phyloP scores from a whole-genome alignment of 2,888 invertebrate species.

The Drosophila anomalata region DNA sequence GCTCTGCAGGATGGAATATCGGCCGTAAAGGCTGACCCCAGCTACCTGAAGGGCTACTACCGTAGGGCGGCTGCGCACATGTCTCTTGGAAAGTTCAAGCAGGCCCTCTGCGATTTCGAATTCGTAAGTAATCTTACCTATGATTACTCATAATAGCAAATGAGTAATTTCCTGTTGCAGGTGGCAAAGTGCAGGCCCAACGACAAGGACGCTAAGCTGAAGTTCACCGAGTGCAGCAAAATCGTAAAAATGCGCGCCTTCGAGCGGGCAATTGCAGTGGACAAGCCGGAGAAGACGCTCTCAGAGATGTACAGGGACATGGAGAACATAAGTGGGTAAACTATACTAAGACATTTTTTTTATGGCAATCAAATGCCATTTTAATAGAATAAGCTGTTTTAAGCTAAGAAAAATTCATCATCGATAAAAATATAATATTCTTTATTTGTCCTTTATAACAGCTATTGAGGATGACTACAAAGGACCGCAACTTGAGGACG shows the following conservation, averaged over 20 bases:
- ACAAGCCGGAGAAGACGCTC: conserved; percentile 93
- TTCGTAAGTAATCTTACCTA: conserved; percentile 87
- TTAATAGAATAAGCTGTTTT: no score
- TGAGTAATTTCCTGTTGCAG: conserved; percentile 83
- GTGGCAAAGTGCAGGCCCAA: conserved; percentile 96
- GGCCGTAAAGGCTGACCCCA: conserved; percentile 94
- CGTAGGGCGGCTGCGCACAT: conserved; percentile 98
- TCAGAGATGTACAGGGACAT: conserved; percentile 93
- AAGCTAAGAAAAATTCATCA: no score
- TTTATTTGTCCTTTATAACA: conserved; percentile 81
- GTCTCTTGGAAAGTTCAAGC: conserved; percentile 98
- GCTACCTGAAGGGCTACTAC: conserved; percentile 98
- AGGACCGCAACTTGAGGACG: conserved; percentile 95
- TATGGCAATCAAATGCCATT: no score
- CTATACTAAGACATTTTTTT: not conserved
- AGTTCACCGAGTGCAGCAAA: conserved; percentile 97
- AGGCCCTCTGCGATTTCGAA: conserved; percentile 98
- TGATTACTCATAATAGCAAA: not conserved
- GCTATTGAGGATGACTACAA: conserved; percentile 97
- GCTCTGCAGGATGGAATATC: conserved; percentile 96
- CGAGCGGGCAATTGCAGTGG: conserved; percentile 97
- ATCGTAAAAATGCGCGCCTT: conserved; percentile 97
- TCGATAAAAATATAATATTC: no score
- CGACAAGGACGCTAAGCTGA: conserved; percentile 96
- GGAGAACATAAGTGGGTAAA: conserved; percentile 91